A percentile compares a stretch with the other conserved stretches of the same genome.
These are phyloP conservation scores for Drosophila kanekoi DNA, from an alignment of 2,888 invertebrate genomes.

Conservation along the genomic window DNA sequence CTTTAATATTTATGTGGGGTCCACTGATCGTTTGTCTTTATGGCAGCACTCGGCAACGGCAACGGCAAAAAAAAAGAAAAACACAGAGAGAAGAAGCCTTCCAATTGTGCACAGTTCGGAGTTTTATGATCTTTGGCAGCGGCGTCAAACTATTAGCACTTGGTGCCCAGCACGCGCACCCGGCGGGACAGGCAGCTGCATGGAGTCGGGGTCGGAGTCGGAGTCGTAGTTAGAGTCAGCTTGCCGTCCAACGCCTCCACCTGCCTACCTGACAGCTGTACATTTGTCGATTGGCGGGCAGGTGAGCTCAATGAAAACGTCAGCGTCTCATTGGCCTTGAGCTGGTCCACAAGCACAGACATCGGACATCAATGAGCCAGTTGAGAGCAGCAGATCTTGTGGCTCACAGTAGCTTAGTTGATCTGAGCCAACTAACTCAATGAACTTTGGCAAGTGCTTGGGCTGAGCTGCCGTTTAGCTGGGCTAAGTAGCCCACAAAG, in stretches of 20 bases:
- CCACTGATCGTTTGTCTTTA: conserved; percentile 22
- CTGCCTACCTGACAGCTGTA: conserved; percentile 37
- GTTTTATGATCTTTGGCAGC: conserved; percentile 45
- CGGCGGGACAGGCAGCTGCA: conserved; percentile 16
- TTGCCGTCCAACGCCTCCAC: conserved; percentile 35
- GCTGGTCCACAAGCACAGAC: not conserved
- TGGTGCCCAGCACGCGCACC: conserved; percentile 38
- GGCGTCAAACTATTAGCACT: conserved; percentile 67
- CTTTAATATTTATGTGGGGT: conserved; percentile 39
- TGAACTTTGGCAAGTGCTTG: conserved; percentile 47
- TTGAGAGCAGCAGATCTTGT: too few relatives aligned
- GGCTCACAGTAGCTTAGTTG: conserved; percentile 25
- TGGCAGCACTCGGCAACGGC: conserved; percentile 11
- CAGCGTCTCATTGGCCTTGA: conserved; percentile 1
- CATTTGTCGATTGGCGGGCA: conserved; percentile 13
- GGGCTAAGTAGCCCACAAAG: conserved; percentile 39
- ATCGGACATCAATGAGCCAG: conserved; percentile 31
- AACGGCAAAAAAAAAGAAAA: not conserved
- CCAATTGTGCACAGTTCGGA: conserved; percentile 1
- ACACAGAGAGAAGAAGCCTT: conserved; percentile 7
- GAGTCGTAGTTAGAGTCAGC: not conserved
- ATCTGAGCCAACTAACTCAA: conserved; percentile 51
- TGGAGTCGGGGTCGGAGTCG: conserved; percentile 8
- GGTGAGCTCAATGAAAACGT: conserved; percentile 28
- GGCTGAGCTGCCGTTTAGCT: conserved; percentile 38